Conservation (phyloP, 1,140 invertebrate species). For the Papilio machaon region DNA sequence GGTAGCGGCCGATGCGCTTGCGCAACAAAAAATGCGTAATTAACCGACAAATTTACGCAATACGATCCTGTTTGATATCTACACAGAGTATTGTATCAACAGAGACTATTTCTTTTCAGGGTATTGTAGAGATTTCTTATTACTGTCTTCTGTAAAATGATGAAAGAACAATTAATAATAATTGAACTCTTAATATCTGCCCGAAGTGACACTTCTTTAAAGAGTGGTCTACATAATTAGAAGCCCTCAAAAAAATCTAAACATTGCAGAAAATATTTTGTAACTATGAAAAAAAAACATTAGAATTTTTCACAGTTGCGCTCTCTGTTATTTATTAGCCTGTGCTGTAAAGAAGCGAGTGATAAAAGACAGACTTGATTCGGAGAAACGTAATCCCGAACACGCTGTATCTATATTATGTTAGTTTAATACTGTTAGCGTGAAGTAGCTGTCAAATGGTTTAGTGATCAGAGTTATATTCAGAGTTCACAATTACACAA, state of each 20-base stretch:
- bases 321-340: neutral
- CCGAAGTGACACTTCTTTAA: neutral
- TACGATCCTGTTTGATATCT: constrained; percentile 55
- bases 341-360: constrained; percentile 13
- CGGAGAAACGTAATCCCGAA: constrained; percentile 20
- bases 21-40: constrained; percentile 57
- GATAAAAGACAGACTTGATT: constrained; percentile 24
- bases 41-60: constrained; percentile 67
- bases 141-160: neutral
- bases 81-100: constrained; percentile 28
- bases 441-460: neutral
- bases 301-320: neutral
- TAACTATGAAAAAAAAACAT: neutral
- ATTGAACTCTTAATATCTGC: no score
- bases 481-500: no score
- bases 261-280: neutral
- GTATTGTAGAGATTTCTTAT: neutral
- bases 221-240: neutral
- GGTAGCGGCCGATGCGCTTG: constrained; percentile 57
- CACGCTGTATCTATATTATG: neutral
- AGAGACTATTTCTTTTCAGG: neutral
- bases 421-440: neutral
- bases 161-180: no score
- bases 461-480: neutral
- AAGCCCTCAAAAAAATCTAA: neutral